Evolutionary conservation across 92 coral and sea anemone genomes (phyloP), one percentile per base, ranked within the genome.

Genomic region (Heliopora coerulea): DNA sequence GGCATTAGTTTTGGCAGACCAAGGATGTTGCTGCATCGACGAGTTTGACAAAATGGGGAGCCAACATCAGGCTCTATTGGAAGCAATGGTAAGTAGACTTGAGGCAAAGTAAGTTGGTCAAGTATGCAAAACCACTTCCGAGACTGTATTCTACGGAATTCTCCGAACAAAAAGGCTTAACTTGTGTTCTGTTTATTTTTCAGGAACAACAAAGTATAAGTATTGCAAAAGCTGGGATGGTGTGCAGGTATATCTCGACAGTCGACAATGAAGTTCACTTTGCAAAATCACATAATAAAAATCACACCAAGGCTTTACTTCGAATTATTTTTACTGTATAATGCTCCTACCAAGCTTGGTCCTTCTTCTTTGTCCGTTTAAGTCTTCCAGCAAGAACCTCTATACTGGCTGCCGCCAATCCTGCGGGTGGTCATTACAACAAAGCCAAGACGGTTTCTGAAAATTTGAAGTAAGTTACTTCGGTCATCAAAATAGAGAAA

Each of bases 221-320:
- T 77, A 90, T 95, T 19, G 99, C 99, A 9, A 95, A 95, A 86
- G 99, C 99, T 46, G 99, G 99, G 21, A 86, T 95, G 66, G 99
- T 95, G 10, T 95, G 99, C 82, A 95, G 99, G 99, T 90, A 66
- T 40, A 74, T 65, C 13, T 27, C 24, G 3, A 48, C 37, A 18
- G 10, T 5, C 14, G 14, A 70, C 18, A 17, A 4, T 49, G 41
- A n/a, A 3, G 0, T n/a, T 29, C 0, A 60, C 41, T 27, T 62
- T 10, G 10, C n/a, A n/a, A n/a, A n/a, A n/a, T n/a, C n/a, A n/a
- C n/a, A n/a, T n/a, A n/a, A n/a, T n/a, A n/a, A n/a, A n/a, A n/a
- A n/a, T n/a, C n/a, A n/a, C n/a, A n/a, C n/a, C n/a, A n/a, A n/a
- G n/a, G n/a, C n/a, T n/a, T n/a, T n/a, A n/a, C n/a, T n/a, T n/a